These are phyloP conservation scores for Ceratina australensis DNA, from an alignment of 1,140 invertebrate genomes.

Conservation along the genomic window DNA sequence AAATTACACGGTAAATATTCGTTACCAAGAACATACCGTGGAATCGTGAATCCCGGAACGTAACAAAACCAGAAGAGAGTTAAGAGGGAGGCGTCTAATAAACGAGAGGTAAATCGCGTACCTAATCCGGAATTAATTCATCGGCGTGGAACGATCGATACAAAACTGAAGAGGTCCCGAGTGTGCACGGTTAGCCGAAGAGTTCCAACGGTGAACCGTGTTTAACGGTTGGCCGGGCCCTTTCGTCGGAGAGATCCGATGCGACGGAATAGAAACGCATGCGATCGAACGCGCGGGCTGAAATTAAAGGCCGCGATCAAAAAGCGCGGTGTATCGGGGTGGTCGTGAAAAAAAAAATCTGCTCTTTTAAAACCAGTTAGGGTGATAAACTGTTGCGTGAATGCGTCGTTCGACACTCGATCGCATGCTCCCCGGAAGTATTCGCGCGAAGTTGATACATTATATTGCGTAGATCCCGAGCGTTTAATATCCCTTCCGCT, in stretches of 20 bases:
- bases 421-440: background rate
- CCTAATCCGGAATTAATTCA: background rate
- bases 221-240: background rate
- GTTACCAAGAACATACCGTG: background rate
- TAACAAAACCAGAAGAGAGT: background rate
- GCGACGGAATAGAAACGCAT: background rate
- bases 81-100: background rate
- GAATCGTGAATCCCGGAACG: background rate
- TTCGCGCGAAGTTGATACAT: constrained; percentile 34
- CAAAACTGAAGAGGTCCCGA: too few species aligned
- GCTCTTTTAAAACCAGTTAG: constrained; percentile 16
- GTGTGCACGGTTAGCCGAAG: background rate
- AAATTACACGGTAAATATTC: constrained; percentile 18
- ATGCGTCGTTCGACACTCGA: background rate
- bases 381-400: constrained; percentile 2
- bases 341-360: background rate
- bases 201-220: background rate
- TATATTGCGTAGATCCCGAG: constrained; percentile 25
- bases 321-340: too few species aligned
- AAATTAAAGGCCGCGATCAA: background rate
- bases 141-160: background rate
- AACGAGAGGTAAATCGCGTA: background rate
- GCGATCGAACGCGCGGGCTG: background rate
- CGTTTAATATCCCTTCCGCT: constrained; percentile 31
- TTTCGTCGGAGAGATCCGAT: background rate